Percentiles rank a stretch among this genome's conserved stretches.
Conservation (phyloP, 2,113 vertebrate species). For the Tachysurus vachellii region DNA sequence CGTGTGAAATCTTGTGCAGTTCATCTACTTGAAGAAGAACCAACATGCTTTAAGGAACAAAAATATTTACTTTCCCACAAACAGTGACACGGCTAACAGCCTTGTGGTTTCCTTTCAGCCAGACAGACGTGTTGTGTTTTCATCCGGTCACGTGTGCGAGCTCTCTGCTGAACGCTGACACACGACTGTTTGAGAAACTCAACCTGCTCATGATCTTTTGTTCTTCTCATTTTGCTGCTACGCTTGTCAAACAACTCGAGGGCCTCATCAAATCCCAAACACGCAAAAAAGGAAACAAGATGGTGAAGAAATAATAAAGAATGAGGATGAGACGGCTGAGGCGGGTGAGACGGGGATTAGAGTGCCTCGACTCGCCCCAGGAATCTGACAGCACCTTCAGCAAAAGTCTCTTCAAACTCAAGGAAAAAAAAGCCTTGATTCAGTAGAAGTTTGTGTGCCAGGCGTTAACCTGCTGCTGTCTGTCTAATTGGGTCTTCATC, state of each 20-base stretch:
- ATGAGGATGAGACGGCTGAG: conserved; percentile 34
- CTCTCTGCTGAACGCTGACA: neutral
- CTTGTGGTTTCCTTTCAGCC: neutral
- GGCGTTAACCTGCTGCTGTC: conserved; percentile 44
- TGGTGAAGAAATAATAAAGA: conserved; percentile 34
- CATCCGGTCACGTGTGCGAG: neutral
- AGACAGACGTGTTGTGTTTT: neutral
- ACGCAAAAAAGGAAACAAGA: conserved; percentile 26
- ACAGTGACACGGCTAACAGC: neutral
- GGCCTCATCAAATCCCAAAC: conserved; percentile 40
- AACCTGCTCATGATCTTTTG: conserved; percentile 4
- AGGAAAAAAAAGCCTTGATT: conserved; percentile 1
- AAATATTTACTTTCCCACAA: neutral
- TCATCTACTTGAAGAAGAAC: neutral
- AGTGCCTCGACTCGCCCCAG: conserved; percentile 38
- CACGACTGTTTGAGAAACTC: neutral
- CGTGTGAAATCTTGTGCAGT: neutral
- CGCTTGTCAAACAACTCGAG: conserved; percentile 44
- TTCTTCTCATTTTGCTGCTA: conserved; percentile 42
- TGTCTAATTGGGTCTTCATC: conserved; percentile 51
- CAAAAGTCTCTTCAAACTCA: conserved; percentile 36
- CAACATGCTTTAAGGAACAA: neutral
- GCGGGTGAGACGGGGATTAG: conserved; percentile 35
- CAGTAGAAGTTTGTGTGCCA: conserved; percentile 32
- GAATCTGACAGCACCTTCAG: conserved; percentile 51